Conservation (phyloP, 2,113 vertebrate genomes). For the Zootoca vivipara region DNA sequence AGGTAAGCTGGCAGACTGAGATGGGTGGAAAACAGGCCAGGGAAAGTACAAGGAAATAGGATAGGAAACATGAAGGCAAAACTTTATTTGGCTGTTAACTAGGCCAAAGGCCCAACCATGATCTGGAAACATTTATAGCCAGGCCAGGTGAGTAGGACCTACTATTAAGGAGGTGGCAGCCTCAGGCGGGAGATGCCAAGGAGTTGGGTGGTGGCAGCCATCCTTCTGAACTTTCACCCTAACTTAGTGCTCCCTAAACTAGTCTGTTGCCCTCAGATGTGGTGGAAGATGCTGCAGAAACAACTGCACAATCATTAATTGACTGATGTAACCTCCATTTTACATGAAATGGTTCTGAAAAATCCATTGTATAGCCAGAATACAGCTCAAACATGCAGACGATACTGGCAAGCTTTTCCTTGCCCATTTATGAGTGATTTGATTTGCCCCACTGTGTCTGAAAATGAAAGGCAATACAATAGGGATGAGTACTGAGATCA, state of each 20-base stretch:
- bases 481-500: background rate
- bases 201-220: no score
- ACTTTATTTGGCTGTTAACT: background rate
- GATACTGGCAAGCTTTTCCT: background rate
- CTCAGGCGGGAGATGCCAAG: no score
- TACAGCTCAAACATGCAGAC: background rate
- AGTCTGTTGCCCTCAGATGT: no score
- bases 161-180: no score
- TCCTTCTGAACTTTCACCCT: no score
- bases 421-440: background rate
- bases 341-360: constrained; percentile 18
- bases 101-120: background rate
- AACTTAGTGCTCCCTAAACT: background rate
- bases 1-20: background rate
- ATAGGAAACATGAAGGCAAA: background rate
- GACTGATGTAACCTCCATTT: background rate
- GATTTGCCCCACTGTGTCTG: background rate
- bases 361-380: constrained; percentile 22
- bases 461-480: constrained; percentile 9
- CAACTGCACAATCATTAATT: background rate
- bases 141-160: background rate
- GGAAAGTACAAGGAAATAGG: background rate
- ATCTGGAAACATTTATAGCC: background rate
- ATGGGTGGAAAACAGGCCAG: background rate
- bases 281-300: background rate